Evolutionary conservation across 2,797 vertebrate species (phyloP).

Genomic region (Eulemur mongoz): DNA sequence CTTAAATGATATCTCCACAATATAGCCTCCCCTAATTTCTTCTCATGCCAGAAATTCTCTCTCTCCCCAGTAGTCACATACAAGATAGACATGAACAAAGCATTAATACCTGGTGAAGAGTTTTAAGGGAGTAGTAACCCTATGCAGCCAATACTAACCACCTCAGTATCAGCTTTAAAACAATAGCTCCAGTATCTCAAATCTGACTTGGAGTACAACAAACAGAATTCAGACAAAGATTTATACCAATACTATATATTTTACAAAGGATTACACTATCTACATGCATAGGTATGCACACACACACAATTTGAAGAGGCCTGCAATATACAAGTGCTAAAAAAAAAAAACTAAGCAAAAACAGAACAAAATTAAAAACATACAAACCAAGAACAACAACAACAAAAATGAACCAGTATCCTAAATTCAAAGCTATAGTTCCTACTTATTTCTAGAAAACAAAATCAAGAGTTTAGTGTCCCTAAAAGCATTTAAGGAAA

Average conservation of each 20-base stretch:
- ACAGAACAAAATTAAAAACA: constrained; percentile 15
- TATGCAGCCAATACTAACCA: not conserved
- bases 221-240: not conserved
- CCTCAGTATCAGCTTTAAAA: not conserved
- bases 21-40: not conserved
- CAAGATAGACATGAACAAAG: not conserved
- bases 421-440: constrained; percentile 47
- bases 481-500: not conserved
- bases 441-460: not conserved
- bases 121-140: not conserved
- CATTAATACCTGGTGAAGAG: not conserved
- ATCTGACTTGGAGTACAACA: not conserved
- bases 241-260: not conserved
- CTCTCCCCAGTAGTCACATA: not conserved
- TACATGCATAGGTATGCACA: not conserved
- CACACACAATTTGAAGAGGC: not conserved
- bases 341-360: not conserved
- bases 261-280: not conserved
- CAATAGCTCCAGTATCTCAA: not conserved
- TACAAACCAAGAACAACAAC: not conserved
- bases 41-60: not conserved
- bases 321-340: not conserved
- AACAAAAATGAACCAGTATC: not conserved
- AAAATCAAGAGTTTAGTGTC: not conserved
- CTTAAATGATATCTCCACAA: not conserved